Evolutionary conservation across 2,888 invertebrate genomes (phyloP).

Genomic region (Amblyteles armatorius): DNA sequence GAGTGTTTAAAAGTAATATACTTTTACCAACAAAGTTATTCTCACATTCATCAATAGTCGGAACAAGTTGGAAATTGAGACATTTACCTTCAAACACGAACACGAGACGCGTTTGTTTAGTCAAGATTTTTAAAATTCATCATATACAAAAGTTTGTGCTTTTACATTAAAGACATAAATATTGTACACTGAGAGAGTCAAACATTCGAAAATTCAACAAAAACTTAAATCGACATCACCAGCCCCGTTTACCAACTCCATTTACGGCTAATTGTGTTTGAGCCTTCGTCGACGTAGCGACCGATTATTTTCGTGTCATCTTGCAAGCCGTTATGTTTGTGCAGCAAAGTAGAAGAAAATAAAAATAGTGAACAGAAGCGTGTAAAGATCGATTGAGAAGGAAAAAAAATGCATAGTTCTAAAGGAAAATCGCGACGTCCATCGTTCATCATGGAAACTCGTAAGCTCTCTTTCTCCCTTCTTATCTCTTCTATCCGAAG

Average conservation of each 20-base stretch:
- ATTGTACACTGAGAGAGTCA: slow-evolving; percentile 28
- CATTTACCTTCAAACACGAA: slow-evolving; percentile 6
- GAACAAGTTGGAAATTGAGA: background rate
- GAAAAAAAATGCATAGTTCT: slow-evolving; percentile 1
- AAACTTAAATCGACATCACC: slow-evolving; percentile 17
- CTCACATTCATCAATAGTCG: background rate
- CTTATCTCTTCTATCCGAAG: slow-evolving; percentile 8
- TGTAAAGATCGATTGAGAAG: background rate
- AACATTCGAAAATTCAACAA: slow-evolving; percentile 10
- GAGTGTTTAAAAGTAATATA: background rate
- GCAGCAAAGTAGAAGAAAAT: slow-evolving; percentile 25
- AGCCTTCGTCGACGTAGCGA: slow-evolving; percentile 43
- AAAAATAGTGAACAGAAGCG: slow-evolving; percentile 8
- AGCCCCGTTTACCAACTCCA: slow-evolving; percentile 29
- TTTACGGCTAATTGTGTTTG: slow-evolving; percentile 51
- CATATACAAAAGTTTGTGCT: slow-evolving; percentile 56
- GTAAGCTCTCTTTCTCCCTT: slow-evolving; percentile 4
- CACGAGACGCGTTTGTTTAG: background rate
- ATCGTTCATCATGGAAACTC: slow-evolving; percentile 23
- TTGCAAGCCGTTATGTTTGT: slow-evolving; percentile 28
- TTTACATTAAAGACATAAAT: slow-evolving; percentile 35
- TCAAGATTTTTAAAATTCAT: slow-evolving; percentile 14
- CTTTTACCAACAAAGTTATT: background rate
- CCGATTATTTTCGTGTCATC: slow-evolving; percentile 20
- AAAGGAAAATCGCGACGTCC: slow-evolving; percentile 29